Percentiles rank a stretch among this genome's conserved stretches.
Conservation (phyloP, 30 jellyfish, hydroid and myxozoan species). For the Pseudorhiza aurosa region DNA sequence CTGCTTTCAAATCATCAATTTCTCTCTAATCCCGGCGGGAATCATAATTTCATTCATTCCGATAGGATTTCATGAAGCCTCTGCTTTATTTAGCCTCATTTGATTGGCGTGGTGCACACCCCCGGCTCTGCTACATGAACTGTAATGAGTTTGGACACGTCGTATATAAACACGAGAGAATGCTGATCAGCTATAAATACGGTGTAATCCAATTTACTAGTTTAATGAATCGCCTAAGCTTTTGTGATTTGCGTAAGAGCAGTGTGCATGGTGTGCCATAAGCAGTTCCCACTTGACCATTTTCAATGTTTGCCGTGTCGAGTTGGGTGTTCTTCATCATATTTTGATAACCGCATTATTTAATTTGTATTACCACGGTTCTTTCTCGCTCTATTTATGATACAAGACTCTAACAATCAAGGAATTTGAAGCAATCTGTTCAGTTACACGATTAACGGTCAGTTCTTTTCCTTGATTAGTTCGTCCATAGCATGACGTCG, state of each 20-base stretch:
- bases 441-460: conserved; percentile 2
- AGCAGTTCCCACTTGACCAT: background rate
- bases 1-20: no score
- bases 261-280: background rate
- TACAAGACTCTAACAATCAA: background rate
- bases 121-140: background rate
- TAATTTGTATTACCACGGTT: background rate
- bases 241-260: background rate
- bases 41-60: no score
- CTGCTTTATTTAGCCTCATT: no score
- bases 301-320: background rate
- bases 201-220: background rate
- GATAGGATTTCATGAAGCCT: no score
- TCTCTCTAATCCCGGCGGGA: no score
- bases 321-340: conserved; percentile 7
- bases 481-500: no score
- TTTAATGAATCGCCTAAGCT: background rate
- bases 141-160: background rate
- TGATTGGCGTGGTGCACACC: no score
- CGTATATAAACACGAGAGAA: background rate
- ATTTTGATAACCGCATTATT: conserved; percentile 2
- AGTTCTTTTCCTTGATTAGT: no score
- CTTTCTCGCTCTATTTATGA: background rate
- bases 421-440: conserved; percentile 3
- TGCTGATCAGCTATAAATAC: background rate